These are phyloP conservation scores for Micrasema minimum DNA, from an alignment of 1,140 invertebrate species.

Conservation along the genomic window DNA sequence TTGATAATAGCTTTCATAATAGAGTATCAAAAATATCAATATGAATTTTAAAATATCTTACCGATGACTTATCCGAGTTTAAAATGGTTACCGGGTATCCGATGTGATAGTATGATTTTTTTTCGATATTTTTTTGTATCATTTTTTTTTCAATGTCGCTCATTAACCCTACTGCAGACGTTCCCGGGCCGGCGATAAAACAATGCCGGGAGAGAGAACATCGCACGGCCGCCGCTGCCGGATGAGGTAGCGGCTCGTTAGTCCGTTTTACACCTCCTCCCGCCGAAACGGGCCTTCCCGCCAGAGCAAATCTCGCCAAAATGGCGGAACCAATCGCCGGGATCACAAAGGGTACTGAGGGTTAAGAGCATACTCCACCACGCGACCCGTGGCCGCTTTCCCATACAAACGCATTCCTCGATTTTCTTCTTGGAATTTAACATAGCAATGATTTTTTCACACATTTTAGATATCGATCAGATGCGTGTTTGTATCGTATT, in stretches of 20 bases:
- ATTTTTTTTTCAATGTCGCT: background rate
- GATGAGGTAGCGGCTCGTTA: constrained; percentile 34
- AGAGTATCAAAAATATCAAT: too few relatives aligned
- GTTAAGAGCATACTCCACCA: too few relatives aligned
- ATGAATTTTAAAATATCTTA: background rate
- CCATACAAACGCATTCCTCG: too few relatives aligned
- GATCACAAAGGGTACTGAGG: constrained; percentile 23
- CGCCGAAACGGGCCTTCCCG: too few relatives aligned
- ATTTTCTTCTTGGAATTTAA: too few relatives aligned
- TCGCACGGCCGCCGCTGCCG: background rate
- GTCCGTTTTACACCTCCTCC: constrained; percentile 25
- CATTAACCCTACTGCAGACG: background rate
- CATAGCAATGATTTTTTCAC: too few relatives aligned
- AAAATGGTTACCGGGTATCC: background rate
- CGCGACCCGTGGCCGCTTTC: too few relatives aligned
- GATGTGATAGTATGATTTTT: background rate
- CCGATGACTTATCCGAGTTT: background rate
- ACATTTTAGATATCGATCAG: too few relatives aligned
- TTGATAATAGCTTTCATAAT: background rate
- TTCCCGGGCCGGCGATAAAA: background rate
- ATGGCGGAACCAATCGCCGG: constrained; percentile 30
- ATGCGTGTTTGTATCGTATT: too few relatives aligned
- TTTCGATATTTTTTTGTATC: background rate
- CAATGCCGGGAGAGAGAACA: background rate
- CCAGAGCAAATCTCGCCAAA: constrained; percentile 33